phyloP scores from a whole-genome alignment of 2,113 vertebrate genomes.

The Varanus salvator region DNA sequence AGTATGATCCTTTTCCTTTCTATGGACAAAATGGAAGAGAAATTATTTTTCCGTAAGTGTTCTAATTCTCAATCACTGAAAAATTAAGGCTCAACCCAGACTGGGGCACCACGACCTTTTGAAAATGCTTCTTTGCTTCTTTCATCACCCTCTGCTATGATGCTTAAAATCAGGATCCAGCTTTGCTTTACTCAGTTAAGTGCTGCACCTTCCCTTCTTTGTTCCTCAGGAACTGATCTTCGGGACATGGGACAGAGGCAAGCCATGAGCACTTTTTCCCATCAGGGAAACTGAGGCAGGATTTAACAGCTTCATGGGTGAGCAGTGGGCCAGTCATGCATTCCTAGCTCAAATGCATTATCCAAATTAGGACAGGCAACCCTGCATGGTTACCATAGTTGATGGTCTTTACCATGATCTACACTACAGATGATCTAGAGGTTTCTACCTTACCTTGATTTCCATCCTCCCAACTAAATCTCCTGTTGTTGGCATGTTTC shows the following conservation, averaged over 20 bases:
- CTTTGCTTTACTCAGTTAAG: not conserved
- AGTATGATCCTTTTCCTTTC: slow-evolving; percentile 25
- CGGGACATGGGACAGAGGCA: not conserved
- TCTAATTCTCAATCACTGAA: slow-evolving; percentile 6
- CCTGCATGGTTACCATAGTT: too few species aligned
- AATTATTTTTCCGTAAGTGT: not conserved
- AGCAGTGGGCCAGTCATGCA: not conserved
- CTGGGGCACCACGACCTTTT: not conserved
- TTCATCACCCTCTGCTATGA: not conserved
- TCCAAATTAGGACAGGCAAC: too few species aligned
- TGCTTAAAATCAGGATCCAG: not conserved
- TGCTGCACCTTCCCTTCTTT: too few species aligned
- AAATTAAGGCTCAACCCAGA: not conserved
- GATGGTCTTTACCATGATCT: too few species aligned
- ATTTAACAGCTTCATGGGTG: not conserved
- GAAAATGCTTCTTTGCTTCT: not conserved
- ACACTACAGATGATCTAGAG: too few species aligned
- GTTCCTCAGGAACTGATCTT: too few species aligned
- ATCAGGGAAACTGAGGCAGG: not conserved
- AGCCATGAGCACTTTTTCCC: not conserved
- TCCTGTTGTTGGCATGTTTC: too few species aligned
- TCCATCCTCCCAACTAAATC: too few species aligned
- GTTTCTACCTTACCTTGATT: too few species aligned
- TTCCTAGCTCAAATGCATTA: not conserved
- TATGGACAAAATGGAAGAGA: not conserved